A percentile compares a stretch with the other conserved stretches of the same genome.
phyloP scores from a whole-genome alignment of 2,797 vertebrate genomes.

The Menidia menidia region DNA sequence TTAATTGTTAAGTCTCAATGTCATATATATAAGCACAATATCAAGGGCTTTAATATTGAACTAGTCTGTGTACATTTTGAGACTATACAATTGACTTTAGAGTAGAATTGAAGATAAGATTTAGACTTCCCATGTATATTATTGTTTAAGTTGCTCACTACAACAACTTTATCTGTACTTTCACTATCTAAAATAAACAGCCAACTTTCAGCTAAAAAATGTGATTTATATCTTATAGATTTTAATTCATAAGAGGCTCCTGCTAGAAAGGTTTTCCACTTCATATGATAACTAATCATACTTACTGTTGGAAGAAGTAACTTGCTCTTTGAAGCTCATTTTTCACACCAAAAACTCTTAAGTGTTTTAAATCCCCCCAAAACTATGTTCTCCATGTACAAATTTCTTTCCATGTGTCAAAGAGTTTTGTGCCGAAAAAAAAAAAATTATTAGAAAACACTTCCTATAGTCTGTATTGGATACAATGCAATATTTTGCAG shows the following conservation, averaged over 20 bases:
- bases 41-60: too few species aligned
- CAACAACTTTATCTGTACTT: too few species aligned
- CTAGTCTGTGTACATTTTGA: too few species aligned
- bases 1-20: too few species aligned
- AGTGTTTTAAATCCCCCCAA: not conserved
- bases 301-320: not conserved
- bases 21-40: too few species aligned
- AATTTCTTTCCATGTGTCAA: not conserved
- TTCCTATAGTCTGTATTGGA: not conserved
- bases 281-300: not conserved
- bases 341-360: not conserved
- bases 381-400: not conserved
- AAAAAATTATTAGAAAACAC: not conserved
- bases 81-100: too few species aligned
- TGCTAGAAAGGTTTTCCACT: slow-evolving; percentile 9
- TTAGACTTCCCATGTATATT: too few species aligned
- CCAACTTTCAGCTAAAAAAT: not conserved
- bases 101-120: too few species aligned
- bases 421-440: too few species aligned
- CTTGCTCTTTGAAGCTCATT: not conserved
- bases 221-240: not conserved
- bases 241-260: not conserved
- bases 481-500: not conserved
- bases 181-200: not conserved
- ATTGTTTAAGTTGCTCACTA: too few species aligned